These are phyloP conservation scores for Acronicta aceris DNA, from an alignment of 2,888 invertebrate genomes.

Conservation along the genomic window DNA sequence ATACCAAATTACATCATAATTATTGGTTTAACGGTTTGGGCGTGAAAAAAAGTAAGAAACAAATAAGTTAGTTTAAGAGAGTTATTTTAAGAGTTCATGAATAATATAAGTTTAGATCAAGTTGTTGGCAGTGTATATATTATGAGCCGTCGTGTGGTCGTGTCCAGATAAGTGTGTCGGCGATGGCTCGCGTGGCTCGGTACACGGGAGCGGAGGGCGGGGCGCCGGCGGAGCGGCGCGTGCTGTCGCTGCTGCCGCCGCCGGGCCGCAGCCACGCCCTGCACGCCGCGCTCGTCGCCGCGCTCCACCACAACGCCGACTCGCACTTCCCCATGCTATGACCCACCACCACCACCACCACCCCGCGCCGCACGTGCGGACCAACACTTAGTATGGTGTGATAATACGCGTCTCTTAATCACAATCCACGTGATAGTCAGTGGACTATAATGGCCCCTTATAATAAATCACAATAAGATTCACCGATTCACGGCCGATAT, in stretches of 20 bases:
- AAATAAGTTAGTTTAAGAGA: too few species aligned
- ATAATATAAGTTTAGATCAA: too few species aligned
- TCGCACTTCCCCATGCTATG: constrained; percentile 73
- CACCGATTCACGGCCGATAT: too few species aligned
- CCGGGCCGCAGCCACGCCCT: constrained; percentile 65
- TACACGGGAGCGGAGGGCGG: constrained; percentile 73
- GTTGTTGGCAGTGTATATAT: too few species aligned
- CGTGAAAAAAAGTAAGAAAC: too few species aligned
- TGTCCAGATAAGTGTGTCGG: constrained; percentile 71
- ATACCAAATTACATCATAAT: too few species aligned
- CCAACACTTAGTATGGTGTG: neutral
- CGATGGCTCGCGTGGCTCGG: constrained; percentile 82
- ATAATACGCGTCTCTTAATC: neutral
- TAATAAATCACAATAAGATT: too few species aligned
- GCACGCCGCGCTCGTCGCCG: constrained; percentile 71
- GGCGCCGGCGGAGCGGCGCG: constrained; percentile 53
- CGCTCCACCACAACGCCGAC: constrained; percentile 71
- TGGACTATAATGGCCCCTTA: too few species aligned
- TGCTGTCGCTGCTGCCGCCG: constrained; percentile 64
- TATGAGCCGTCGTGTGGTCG: neutral
- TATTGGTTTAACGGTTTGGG: too few species aligned
- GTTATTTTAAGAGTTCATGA: too few species aligned
- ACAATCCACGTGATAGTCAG: too few species aligned
- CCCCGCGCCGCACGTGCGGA: neutral
- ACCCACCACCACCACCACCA: constrained; percentile 5